These are phyloP conservation scores for Musca domestica DNA, from an alignment of 1,140 invertebrate genomes.

Conservation along the genomic window DNA sequence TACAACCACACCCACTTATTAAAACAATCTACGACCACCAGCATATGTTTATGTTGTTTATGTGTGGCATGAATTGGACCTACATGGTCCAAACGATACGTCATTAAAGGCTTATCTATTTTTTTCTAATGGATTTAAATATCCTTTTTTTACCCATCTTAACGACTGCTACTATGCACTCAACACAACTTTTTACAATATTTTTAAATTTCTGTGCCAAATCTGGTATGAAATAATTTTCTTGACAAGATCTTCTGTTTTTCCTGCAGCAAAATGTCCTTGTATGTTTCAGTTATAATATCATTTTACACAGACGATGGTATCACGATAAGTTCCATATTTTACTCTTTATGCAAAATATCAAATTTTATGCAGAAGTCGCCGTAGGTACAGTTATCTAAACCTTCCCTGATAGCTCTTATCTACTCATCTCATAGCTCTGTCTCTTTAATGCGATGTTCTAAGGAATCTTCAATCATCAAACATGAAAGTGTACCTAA, in stretches of 20 bases:
- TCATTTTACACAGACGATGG: neutral
- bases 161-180: too few species aligned
- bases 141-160: too few species aligned
- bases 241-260: conserved; percentile 35
- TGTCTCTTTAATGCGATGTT: neutral
- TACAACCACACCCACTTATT: conserved; percentile 39
- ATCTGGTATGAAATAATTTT: conserved; percentile 41
- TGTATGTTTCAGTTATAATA: too few species aligned
- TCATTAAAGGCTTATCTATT: conserved; percentile 34
- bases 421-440: too few species aligned
- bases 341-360: too few species aligned
- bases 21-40: conserved; percentile 44
- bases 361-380: neutral
- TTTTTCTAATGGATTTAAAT: conserved; percentile 40
- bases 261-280: conserved; percentile 26
- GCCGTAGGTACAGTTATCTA: neutral
- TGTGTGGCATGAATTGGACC: conserved; percentile 38
- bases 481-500: too few species aligned
- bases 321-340: neutral
- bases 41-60: conserved; percentile 52
- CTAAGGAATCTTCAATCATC: too few species aligned
- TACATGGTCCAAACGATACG: conserved; percentile 31
- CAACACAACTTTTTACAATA: too few species aligned
- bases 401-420: too few species aligned
- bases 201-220: too few species aligned